Percentiles rank a stretch among this genome's conserved stretches.
phyloP scores from a whole-genome alignment of 2,113 vertebrate genomes.

The Melanerpes formicivorus region DNA sequence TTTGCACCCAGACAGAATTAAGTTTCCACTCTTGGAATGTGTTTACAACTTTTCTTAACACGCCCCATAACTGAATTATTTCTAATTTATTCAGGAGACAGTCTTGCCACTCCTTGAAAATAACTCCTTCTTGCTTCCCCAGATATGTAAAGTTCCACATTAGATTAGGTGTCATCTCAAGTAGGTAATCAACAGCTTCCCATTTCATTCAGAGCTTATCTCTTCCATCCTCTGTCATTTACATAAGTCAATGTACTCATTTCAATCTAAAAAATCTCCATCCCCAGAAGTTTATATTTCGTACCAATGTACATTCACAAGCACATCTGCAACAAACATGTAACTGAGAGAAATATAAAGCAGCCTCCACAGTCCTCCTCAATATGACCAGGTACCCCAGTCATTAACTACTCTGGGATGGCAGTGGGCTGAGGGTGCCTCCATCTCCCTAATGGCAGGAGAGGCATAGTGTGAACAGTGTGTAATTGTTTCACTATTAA shows the following conservation, averaged over 20 bases:
- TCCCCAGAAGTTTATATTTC: neutral
- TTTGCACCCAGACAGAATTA: neutral
- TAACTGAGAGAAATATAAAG: neutral
- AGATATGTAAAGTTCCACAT: neutral
- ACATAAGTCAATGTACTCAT: neutral
- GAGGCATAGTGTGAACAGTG: neutral
- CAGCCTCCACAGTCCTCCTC: neutral
- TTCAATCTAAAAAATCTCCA: neutral
- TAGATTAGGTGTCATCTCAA: fast-evolving
- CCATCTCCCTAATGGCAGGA: neutral
- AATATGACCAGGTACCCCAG: neutral
- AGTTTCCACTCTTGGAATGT: neutral
- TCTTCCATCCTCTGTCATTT: neutral
- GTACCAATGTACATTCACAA: neutral
- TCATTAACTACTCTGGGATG: neutral
- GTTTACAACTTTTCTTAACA: neutral
- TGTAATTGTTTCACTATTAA: neutral
- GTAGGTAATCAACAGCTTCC: neutral
- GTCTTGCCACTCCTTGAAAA: neutral
- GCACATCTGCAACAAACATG: neutral
- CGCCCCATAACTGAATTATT: neutral
- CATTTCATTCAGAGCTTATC: neutral
- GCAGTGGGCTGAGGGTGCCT: neutral
- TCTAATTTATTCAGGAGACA: neutral
- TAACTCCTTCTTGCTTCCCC: neutral